Evolutionary conservation across 2,888 invertebrate genomes (phyloP), one percentile per base, ranked within the genome.

Genomic region (Machimus atricapillus): DNA sequence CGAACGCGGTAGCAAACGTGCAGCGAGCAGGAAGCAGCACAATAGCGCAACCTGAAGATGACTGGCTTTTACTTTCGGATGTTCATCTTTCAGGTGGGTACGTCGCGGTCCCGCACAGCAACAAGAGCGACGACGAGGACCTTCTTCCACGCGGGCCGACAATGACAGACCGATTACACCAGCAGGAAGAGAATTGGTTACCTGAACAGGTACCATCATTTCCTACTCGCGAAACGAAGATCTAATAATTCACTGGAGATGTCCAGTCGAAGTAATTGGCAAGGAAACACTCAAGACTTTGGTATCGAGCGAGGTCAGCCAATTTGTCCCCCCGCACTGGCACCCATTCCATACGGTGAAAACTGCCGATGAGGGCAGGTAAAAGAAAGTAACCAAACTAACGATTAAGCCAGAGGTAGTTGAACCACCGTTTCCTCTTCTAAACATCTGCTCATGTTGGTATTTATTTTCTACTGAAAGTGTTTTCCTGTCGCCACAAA

Each of bases 11-110:
- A 82, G 52, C 34, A 19, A n/a, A 27, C 3, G 66, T 12, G 34
- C 58, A 82, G 12, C 66, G 23, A 58, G 19, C 82, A 82, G 82
- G 82, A 82, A 82, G 82, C 58, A n/a, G 23, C 56, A 81, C 56
- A 81, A 58, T 82, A 19, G 82, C 58, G 40, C 43, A 66, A 58
- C 31, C 40, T 82, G 82, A 82, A 82, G 82, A 82, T 56, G 82
- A 82, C 34, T 58, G 14, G 58, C 82, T 82, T 52, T 82, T 82
- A 82, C 82, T 82, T 82, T 82, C 82, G 82, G 82, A 82, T 82
- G 82, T 31, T 37, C 82, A 82, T 82, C 82, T 82, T 66, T 37
- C 66, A 52, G 19, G n/a, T 58, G 19, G 19, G 23, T 81, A 34
- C 9, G 23, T 12, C 52, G 27, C 43, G 27, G 31, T 16, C 23